Percentiles rank a stretch among this genome's conserved stretches.
phyloP scores from a whole-genome alignment of 1,140 invertebrate species.

The Mizuhopecten yessoensis region DNA sequence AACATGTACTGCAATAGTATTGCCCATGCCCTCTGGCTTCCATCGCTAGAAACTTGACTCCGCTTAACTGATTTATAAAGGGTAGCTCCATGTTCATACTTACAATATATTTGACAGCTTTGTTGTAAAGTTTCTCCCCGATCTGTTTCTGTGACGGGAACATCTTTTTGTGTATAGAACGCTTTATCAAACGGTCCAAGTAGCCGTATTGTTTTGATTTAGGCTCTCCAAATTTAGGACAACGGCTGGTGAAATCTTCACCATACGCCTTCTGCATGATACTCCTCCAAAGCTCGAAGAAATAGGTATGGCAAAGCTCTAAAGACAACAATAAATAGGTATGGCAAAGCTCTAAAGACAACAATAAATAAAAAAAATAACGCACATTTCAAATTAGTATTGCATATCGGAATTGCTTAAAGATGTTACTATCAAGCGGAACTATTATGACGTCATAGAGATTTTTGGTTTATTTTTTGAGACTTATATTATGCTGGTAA shows the following conservation, averaged over 20 bases:
- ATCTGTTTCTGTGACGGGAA: conserved; percentile 24
- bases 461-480: too few relatives aligned
- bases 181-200: conserved; percentile 52
- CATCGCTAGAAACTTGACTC: too few relatives aligned
- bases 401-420: too few relatives aligned
- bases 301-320: not conserved
- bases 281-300: not conserved
- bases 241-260: not conserved
- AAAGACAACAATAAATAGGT: not conserved
- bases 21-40: too few relatives aligned
- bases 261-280: not conserved
- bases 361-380: not conserved
- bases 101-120: conserved; percentile 43
- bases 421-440: too few relatives aligned
- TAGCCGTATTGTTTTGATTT: conserved; percentile 43
- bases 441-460: too few relatives aligned
- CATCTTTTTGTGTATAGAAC: not conserved
- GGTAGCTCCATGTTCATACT: too few relatives aligned
- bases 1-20: too few relatives aligned
- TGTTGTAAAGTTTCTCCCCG: conserved; percentile 47
- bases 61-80: too few relatives aligned
- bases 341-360: not conserved
- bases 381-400: too few relatives aligned
- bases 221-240: not conserved
- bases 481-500: too few relatives aligned